These are phyloP conservation scores for Lacerta viridis DNA, from an alignment of 2,797 vertebrate species.

Conservation along the genomic window DNA sequence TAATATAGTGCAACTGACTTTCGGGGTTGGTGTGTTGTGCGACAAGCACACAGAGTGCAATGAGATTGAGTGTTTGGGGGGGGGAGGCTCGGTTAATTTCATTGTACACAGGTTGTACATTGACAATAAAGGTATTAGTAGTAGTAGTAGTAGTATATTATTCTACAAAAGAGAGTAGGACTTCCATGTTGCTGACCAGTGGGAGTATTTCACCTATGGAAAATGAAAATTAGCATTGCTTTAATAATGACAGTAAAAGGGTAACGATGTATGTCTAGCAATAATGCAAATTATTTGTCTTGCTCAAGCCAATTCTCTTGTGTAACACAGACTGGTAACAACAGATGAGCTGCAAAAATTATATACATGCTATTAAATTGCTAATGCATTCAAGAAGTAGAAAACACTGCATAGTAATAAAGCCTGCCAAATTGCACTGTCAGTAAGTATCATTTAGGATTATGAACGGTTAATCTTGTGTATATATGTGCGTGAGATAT, in stretches of 20 bases:
- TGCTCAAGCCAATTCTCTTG: not conserved
- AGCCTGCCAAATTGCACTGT: conserved; percentile 22
- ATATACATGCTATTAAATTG: not conserved
- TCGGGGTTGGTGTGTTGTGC: too few species aligned
- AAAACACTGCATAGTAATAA: conserved; percentile 20
- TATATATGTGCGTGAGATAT: too few species aligned
- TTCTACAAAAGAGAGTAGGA: too few species aligned
- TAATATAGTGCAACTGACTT: too few species aligned
- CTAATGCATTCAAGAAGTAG: conserved; percentile 14
- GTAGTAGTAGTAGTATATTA: not conserved
- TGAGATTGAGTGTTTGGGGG: too few species aligned
- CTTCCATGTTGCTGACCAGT: not conserved
- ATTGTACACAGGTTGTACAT: too few species aligned
- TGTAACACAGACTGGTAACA: not conserved
- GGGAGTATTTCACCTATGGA: not conserved
- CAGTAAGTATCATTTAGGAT: not conserved
- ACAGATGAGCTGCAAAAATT: conserved; percentile 11
- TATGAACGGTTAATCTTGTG: conserved; percentile 18
- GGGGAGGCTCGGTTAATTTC: too few species aligned
- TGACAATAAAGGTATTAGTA: too few species aligned
- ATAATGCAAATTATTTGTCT: conserved; percentile 14
- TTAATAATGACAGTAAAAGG: conserved; percentile 4
- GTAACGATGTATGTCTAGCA: not conserved
- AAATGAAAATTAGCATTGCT: conserved; percentile 15
- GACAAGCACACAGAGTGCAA: too few species aligned